Percentiles rank a stretch among this genome's conserved stretches.
Evolutionary conservation across 2,797 vertebrate genomes (phyloP).

Genomic region (Bucorvus abyssinicus): DNA sequence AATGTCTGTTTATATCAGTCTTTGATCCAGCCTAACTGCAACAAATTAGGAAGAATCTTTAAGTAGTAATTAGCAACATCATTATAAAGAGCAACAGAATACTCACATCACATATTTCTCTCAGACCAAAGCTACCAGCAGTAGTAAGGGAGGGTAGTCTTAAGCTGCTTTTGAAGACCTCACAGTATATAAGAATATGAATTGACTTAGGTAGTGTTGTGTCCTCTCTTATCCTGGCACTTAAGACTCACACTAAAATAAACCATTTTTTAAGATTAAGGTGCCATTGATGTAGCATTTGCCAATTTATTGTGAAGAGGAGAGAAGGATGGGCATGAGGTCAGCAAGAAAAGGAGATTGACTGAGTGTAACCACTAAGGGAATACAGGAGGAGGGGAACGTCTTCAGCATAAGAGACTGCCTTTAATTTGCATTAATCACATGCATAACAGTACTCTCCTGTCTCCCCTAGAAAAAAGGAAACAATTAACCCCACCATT

Average conservation of each 20-base stretch:
- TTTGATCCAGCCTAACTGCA: slow-evolving; percentile 47
- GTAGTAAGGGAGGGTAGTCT: background rate
- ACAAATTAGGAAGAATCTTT: slow-evolving; percentile 27
- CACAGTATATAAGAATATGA: background rate
- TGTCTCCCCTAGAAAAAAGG: too few relatives aligned
- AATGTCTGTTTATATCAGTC: slow-evolving; percentile 32
- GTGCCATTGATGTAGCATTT: background rate
- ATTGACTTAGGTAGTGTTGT: too few relatives aligned
- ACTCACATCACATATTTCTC: background rate
- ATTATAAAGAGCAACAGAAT: slow-evolving; percentile 14
- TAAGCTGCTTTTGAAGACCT: background rate
- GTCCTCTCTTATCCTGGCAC: too few relatives aligned
- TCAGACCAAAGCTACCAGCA: background rate
- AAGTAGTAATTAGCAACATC: slow-evolving; percentile 29
- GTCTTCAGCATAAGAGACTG: background rate
- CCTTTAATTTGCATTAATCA: background rate
- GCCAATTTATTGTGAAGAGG: background rate
- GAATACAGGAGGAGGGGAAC: background rate
- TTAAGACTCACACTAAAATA: background rate
- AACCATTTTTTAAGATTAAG: background rate
- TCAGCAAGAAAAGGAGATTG: background rate
- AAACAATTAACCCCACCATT: background rate
- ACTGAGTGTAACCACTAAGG: background rate
- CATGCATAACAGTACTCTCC: background rate
- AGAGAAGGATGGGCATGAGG: background rate